Conservation (phyloP, 2,113 vertebrate genomes). For the Sturnira hondurensis region DNA sequence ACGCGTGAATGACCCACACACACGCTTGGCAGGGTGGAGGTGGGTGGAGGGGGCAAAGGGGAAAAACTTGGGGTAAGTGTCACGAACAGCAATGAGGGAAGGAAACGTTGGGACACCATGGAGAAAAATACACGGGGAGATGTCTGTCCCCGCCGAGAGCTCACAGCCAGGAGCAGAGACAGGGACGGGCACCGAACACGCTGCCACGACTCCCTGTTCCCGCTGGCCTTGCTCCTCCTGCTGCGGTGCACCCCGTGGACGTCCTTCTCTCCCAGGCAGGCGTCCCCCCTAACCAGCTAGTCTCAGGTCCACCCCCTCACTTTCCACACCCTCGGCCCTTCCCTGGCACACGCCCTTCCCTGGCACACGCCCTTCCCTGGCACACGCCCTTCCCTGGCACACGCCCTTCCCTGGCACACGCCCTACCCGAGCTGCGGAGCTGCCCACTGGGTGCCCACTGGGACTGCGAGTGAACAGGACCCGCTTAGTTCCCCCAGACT, state of each 20-base stretch:
- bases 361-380: too few species aligned
- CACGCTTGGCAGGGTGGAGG: too few species aligned
- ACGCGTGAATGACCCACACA: too few species aligned
- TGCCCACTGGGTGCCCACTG: not conserved
- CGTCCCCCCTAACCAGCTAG: too few species aligned
- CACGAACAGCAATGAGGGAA: too few species aligned
- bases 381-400: too few species aligned
- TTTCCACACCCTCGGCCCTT: not conserved
- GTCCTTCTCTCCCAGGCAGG: not conserved
- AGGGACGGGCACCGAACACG: not conserved
- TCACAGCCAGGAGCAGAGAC: not conserved
- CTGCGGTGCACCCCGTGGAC: not conserved
- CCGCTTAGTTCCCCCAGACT: not conserved
- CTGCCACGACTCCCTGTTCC: not conserved
- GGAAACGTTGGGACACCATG: too few species aligned
- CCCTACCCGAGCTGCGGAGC: not conserved
- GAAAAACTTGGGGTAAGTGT: too few species aligned
- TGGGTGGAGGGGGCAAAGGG: too few species aligned
- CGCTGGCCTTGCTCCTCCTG: not conserved
- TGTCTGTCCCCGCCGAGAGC: not conserved
- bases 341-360: not conserved
- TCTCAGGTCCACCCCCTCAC: not conserved
- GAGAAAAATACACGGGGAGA: not conserved
- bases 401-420: too few species aligned
- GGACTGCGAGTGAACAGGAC: not conserved